Evolutionary conservation across 2,797 vertebrate genomes (phyloP), one percentile per base, ranked within the genome.

Genomic region (Pseudomugil tenellus): DNA sequence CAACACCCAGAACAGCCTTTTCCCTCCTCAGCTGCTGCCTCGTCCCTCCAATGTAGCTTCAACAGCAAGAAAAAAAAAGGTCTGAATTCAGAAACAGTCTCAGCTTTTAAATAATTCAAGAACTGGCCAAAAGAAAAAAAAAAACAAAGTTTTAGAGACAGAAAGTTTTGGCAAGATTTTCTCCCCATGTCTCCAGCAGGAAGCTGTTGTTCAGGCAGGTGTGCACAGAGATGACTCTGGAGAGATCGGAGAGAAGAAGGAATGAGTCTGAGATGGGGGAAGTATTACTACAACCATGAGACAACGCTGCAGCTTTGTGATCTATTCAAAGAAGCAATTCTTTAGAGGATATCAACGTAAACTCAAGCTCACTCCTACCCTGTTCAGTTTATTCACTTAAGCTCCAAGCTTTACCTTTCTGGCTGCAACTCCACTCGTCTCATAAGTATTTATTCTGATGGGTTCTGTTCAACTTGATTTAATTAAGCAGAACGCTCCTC

Each of bases 61-160:
- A 37, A 37, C 51, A 31, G 23, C 14, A 13, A 37, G 25, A 67
- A 46, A 48, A 58, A 72, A 72, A 76, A 73, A 82, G 78, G 71
- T 83, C 80, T 70, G 72, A 79, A 77, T 64, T 61, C 60, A 75
- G 68, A 73, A 72, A 80, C 67, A 79, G 52, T 17, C 60, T 69
- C 70, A 79, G 75, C 66, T 87, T 89, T 85, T 90, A 66, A 91
- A 91, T 91, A 87, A 91, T 91, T 90, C 84, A 91, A 84, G 49
- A 65, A 79, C 76, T 77, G 76, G 81, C 76, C 84, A 43, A 37
- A 31, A 62, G 52, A 65, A 31, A 60, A 58, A 64, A 71, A 79
- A 65, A 69, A 57, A 66, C 69, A 81, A 39, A 25, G 70, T 73
- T 80, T 78, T 58, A 57, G 66, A 84, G 72, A 65, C 28, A 75